These are phyloP conservation scores for Pangasius mekongensis DNA, from an alignment of 2,797 vertebrate genomes.

Conservation along the genomic window DNA sequence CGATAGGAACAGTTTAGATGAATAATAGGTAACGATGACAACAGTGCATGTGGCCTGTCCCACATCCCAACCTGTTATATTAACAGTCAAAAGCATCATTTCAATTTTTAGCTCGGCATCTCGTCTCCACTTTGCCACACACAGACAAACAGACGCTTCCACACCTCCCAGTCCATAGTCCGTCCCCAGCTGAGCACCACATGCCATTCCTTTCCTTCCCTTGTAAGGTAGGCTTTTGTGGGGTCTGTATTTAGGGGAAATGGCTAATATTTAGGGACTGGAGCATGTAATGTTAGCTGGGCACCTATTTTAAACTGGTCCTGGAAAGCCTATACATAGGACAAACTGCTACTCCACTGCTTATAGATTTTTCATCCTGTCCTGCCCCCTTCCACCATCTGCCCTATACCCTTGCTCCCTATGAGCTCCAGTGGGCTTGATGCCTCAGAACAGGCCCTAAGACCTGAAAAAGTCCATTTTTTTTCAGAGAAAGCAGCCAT, in stretches of 20 bases:
- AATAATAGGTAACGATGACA: background rate
- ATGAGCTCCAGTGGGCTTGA: conserved; percentile 5
- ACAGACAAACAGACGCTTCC: conserved; percentile 49
- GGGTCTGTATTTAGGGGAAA: conserved; percentile 83
- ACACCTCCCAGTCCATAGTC: conserved; percentile 30
- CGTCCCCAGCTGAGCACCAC: conserved; percentile 60
- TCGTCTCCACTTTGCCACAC: conserved; percentile 36
- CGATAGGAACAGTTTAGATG: background rate
- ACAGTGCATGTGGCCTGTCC: background rate
- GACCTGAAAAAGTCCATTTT: background rate
- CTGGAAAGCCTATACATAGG: conserved; percentile 81
- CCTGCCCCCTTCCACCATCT: conserved; percentile 54
- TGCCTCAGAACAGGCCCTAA: background rate
- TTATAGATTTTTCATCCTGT: conserved; percentile 70
- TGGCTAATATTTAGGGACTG: conserved; percentile 85
- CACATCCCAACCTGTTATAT: background rate
- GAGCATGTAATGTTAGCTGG: conserved; percentile 83
- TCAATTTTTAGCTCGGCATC: conserved; percentile 49
- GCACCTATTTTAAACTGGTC: conserved; percentile 79
- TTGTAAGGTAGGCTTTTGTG: conserved; percentile 82
- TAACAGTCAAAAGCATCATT: conserved; percentile 32
- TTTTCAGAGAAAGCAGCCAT: background rate
- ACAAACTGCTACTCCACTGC: conserved; percentile 70
- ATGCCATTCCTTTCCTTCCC: conserved; percentile 73
- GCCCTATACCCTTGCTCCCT: conserved; percentile 20